A percentile compares a stretch with the other conserved stretches of the same genome.
Evolutionary conservation across 2,113 vertebrate species (phyloP).

Genomic region (Progne subis): DNA sequence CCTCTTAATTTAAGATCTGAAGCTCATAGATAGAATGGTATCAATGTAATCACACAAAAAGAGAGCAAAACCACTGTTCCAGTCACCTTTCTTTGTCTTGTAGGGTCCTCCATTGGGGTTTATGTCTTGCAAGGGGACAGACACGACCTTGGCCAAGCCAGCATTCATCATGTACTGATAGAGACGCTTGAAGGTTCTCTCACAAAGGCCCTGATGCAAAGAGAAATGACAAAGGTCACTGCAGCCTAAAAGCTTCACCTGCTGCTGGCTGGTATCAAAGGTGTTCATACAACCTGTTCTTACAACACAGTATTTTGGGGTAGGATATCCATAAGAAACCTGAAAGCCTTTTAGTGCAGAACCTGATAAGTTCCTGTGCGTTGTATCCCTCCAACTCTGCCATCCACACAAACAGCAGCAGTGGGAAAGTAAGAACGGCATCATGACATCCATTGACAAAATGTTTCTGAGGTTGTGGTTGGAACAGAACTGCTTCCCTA

Average conservation of each 20-base stretch:
- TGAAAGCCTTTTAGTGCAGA: not conserved
- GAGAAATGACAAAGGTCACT: not conserved
- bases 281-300: not conserved
- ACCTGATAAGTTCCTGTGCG: fast-evolving
- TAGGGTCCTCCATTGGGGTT: constrained; percentile 81
- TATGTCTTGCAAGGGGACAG: constrained; percentile 83
- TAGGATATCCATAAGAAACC: not conserved
- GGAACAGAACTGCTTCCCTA: not conserved
- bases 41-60: not conserved
- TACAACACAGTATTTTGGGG: not conserved
- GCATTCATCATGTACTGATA: constrained; percentile 87
- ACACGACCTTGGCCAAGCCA: constrained; percentile 81
- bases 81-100: constrained; percentile 88
- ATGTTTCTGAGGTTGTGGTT: not conserved
- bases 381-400: not conserved
- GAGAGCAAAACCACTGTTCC: not conserved
- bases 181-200: constrained; percentile 83
- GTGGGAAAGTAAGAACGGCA: not conserved
- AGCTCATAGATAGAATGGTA: not conserved
- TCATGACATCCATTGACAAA: not conserved
- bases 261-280: not conserved
- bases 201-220: constrained; percentile 79
- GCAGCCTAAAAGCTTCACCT: not conserved
- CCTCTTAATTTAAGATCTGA: not conserved
- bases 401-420: not conserved